A percentile compares a stretch with the other conserved stretches of the same genome.
phyloP scores from a whole-genome alignment of 2,797 vertebrate genomes.

The Phrynocephalus guinanensis region DNA sequence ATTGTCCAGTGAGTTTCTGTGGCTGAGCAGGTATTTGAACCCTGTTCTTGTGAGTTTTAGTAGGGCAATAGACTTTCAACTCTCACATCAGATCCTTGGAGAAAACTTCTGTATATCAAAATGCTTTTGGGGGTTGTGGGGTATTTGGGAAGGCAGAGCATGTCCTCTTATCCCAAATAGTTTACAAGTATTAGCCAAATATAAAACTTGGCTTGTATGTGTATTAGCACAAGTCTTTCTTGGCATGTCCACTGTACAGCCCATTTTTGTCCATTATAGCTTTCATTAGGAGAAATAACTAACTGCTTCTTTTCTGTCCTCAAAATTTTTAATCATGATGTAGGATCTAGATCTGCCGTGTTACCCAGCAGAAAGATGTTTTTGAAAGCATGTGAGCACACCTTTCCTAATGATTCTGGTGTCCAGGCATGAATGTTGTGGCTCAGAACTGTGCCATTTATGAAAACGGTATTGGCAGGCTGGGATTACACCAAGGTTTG shows the following conservation, averaged over 20 bases:
- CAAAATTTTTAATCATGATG: constrained; percentile 34
- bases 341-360: constrained; percentile 54
- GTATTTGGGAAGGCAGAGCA: too few relatives aligned
- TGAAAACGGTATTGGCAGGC: background rate
- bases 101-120: too few relatives aligned
- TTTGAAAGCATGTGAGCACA: background rate
- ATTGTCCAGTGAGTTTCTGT: too few relatives aligned
- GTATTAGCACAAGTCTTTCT: background rate
- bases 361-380: constrained; percentile 45
- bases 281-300: too few relatives aligned
- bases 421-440: background rate
- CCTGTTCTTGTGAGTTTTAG: too few relatives aligned
- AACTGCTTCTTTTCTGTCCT: constrained; percentile 32
- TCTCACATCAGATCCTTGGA: too few relatives aligned
- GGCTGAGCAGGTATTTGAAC: too few relatives aligned
- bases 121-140: too few relatives aligned
- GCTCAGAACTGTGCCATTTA: background rate
- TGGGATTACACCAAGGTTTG: background rate
- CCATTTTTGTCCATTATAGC: constrained; percentile 24
- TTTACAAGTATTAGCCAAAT: too few relatives aligned
- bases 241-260: constrained; percentile 5
- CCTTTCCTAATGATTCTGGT: background rate
- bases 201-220: background rate
- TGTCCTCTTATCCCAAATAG: too few relatives aligned
- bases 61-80: too few relatives aligned